Conservation (phyloP, 2,797 vertebrate genomes). For the Anguilla obscura region DNA sequence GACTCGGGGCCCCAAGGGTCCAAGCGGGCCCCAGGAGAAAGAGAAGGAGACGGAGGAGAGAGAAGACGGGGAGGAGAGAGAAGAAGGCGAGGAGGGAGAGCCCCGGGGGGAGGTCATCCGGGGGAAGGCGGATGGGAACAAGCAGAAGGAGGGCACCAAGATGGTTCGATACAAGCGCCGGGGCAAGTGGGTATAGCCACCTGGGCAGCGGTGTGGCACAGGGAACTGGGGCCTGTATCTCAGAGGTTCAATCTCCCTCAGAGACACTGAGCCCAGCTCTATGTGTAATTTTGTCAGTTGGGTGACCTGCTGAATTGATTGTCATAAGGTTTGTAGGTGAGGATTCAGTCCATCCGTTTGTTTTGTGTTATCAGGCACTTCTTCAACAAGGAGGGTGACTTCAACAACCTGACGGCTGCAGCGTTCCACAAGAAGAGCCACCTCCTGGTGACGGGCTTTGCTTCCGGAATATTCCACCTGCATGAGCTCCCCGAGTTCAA, state of each 20-base stretch:
- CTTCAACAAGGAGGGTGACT: conserved; percentile 94
- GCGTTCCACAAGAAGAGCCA: conserved; percentile 85
- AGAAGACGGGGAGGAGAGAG: conserved; percentile 46
- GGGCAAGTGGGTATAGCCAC: conserved; percentile 80
- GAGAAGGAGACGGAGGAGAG: conserved; percentile 50
- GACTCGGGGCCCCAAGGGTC: conserved; percentile 53
- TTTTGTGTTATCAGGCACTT: conserved; percentile 75
- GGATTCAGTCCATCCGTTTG: background rate
- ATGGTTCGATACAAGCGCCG: conserved; percentile 82
- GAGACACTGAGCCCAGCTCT: background rate
- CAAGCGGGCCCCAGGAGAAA: conserved; percentile 32
- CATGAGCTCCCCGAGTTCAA: conserved; percentile 93
- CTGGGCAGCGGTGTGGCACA: background rate
- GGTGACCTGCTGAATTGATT: background rate
- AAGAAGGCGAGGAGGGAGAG: conserved; percentile 58
- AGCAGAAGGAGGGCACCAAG: conserved; percentile 65
- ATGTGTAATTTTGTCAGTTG: background rate
- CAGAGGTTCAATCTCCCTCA: background rate
- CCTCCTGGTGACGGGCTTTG: conserved; percentile 89
- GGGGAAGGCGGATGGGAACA: conserved; percentile 68
- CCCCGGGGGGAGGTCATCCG: conserved; percentile 72
- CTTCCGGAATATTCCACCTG: conserved; percentile 95
- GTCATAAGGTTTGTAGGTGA: background rate
- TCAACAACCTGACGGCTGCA: conserved; percentile 83
- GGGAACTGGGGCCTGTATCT: background rate